Percentiles rank a stretch among this genome's conserved stretches.
These are phyloP conservation scores for Nowickia ferox DNA, from an alignment of 2,888 invertebrate genomes.

Conservation along the genomic window DNA sequence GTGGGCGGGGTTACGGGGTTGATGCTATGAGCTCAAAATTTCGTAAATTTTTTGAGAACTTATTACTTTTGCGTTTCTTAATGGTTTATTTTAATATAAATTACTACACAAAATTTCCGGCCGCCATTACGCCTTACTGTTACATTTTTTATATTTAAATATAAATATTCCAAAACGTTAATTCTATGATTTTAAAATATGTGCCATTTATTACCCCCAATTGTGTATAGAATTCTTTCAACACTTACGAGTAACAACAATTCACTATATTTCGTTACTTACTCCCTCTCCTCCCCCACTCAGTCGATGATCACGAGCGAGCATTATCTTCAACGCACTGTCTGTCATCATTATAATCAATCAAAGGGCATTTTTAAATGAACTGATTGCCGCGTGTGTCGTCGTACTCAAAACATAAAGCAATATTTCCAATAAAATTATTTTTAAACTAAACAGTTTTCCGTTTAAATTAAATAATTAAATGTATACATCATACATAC, in stretches of 20 bases:
- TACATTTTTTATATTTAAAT: no score
- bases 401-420: slow-evolving; percentile 22
- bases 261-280: neutral
- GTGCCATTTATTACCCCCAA: neutral
- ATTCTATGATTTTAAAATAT: neutral
- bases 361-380: slow-evolving; percentile 55
- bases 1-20: no score
- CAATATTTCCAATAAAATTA: slow-evolving; percentile 24
- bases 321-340: slow-evolving; percentile 16
- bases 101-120: no score
- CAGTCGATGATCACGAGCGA: neutral
- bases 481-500: neutral
- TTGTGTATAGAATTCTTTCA: slow-evolving; percentile 35
- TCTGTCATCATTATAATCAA: slow-evolving; percentile 49
- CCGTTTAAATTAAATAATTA: neutral
- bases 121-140: no score
- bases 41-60: no score
- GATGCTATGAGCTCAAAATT: no score
- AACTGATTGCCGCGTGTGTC: slow-evolving; percentile 17
- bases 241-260: neutral
- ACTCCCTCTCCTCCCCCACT: neutral
- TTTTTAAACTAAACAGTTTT: slow-evolving; percentile 22
- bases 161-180: no score
- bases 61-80: no score
- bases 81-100: no score